Conservation (phyloP, 2,888 invertebrate species). For the Trichopria drosophilae region DNA sequence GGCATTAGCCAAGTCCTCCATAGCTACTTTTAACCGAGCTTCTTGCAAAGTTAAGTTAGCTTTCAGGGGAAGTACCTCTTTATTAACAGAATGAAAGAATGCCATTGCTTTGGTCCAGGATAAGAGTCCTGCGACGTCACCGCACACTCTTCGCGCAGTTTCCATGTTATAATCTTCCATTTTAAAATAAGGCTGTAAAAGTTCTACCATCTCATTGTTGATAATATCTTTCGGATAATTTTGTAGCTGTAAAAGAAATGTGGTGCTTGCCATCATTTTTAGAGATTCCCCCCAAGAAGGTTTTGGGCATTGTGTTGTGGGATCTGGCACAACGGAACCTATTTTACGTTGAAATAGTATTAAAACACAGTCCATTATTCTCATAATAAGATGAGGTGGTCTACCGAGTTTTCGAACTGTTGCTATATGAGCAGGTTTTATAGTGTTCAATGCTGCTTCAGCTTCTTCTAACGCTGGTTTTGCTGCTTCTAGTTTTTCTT, state of each 20-base stretch:
- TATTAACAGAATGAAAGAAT: conserved; percentile 94
- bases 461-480: conserved; percentile 95
- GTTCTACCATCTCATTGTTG: conserved; percentile 95
- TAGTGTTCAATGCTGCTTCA: conserved; percentile 91
- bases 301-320: conserved; percentile 81
- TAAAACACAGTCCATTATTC: conserved; percentile 96
- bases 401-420: conserved; percentile 92
- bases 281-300: conserved; percentile 96
- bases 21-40: conserved; percentile 84
- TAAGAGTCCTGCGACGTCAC: conserved; percentile 91
- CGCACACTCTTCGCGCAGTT: conserved; percentile 92
- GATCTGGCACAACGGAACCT: conserved; percentile 80
- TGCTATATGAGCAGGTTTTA: conserved; percentile 93
- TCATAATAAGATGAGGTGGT: conserved; percentile 95
- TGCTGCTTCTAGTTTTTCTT: conserved; percentile 91
- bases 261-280: conserved; percentile 96
- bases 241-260: conserved; percentile 86
- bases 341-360: conserved; percentile 85
- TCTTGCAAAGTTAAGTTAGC: conserved; percentile 90
- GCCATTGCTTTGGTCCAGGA: conserved; percentile 98
- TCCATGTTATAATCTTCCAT: conserved; percentile 99
- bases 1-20: conserved; percentile 85
- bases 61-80: conserved; percentile 92
- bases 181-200: conserved; percentile 86
- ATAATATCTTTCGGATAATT: conserved; percentile 96